These are phyloP conservation scores for Oreonectes daqikongensis DNA, from an alignment of 2,797 vertebrate species.

Conservation along the genomic window DNA sequence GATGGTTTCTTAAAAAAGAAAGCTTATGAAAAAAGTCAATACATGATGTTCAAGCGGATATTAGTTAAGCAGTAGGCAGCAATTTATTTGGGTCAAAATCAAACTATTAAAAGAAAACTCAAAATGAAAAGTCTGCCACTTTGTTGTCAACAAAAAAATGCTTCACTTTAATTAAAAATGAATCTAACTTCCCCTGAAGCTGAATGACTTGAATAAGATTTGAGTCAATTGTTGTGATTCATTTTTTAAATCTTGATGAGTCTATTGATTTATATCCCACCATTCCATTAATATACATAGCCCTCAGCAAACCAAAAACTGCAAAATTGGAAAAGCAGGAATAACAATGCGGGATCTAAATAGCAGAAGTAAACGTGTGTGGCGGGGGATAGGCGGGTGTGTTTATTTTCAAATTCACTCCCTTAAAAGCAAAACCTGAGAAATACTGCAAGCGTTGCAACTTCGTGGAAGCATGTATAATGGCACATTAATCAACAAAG, in stretches of 20 bases:
- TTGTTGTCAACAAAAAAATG: not conserved
- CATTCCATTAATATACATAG: slow-evolving; percentile 66
- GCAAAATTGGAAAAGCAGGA: slow-evolving; percentile 49
- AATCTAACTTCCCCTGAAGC: slow-evolving; percentile 27
- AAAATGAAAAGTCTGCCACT: not conserved
- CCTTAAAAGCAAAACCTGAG: slow-evolving; percentile 48
- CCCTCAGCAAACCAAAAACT: slow-evolving; percentile 54
- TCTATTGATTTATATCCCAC: slow-evolving; percentile 60
- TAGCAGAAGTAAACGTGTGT: not conserved
- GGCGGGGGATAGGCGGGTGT: slow-evolving; percentile 1
- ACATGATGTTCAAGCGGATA: not conserved
- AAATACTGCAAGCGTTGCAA: slow-evolving; percentile 63
- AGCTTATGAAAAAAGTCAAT: not conserved
- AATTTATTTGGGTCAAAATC: not conserved
- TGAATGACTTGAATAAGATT: slow-evolving; percentile 28
- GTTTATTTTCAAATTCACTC: slow-evolving; percentile 53
- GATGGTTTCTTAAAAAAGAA: not conserved
- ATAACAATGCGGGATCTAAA: slow-evolving; percentile 43
- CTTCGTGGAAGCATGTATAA: slow-evolving; percentile 55
- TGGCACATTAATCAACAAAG: slow-evolving; percentile 67
- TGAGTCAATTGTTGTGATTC: slow-evolving; percentile 30
- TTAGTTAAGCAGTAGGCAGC: slow-evolving; percentile 23
- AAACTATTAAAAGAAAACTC: not conserved
- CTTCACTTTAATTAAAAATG: slow-evolving; percentile 13
- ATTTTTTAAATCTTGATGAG: slow-evolving; percentile 31